Evolutionary conservation across 2,113 vertebrate species (phyloP).

Genomic region (Aix galericulata): DNA sequence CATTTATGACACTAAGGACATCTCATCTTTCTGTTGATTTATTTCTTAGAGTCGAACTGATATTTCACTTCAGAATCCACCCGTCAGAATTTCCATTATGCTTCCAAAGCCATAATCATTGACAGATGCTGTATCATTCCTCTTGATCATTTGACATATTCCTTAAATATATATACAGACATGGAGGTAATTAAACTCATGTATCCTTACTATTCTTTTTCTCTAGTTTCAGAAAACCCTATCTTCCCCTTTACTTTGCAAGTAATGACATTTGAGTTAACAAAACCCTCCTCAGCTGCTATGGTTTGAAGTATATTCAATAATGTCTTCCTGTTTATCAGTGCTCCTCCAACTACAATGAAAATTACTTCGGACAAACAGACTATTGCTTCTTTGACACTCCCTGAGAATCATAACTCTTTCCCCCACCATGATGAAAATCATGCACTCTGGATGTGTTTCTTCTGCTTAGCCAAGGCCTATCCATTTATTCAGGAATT

Average conservation of each 20-base stretch:
- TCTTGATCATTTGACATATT: slow-evolving; percentile 39
- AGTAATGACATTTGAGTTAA: neutral
- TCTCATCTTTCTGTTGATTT: neutral
- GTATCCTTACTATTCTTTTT: slow-evolving; percentile 34
- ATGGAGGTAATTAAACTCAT: slow-evolving; percentile 59
- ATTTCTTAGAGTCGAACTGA: neutral
- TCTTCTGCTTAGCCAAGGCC: neutral
- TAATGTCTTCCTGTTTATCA: slow-evolving; percentile 14
- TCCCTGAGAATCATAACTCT: neutral
- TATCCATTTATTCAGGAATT: neutral
- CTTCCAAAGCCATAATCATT: slow-evolving; percentile 28
- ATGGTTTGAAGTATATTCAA: neutral
- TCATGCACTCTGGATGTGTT: neutral
- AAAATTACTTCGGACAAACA: neutral
- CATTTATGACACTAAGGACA: neutral
- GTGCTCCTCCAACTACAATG: neutral
- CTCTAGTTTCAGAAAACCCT: slow-evolving; percentile 33
- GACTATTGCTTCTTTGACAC: neutral
- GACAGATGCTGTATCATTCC: slow-evolving; percentile 38
- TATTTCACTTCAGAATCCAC: slow-evolving; percentile 32
- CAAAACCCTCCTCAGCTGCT: neutral
- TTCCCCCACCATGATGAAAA: neutral
- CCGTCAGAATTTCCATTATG: slow-evolving; percentile 12
- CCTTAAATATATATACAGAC: slow-evolving; percentile 29
- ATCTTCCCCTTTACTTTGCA: neutral